These are phyloP conservation scores for Labeo catla DNA, from an alignment of 2,113 vertebrate species.

Conservation along the genomic window DNA sequence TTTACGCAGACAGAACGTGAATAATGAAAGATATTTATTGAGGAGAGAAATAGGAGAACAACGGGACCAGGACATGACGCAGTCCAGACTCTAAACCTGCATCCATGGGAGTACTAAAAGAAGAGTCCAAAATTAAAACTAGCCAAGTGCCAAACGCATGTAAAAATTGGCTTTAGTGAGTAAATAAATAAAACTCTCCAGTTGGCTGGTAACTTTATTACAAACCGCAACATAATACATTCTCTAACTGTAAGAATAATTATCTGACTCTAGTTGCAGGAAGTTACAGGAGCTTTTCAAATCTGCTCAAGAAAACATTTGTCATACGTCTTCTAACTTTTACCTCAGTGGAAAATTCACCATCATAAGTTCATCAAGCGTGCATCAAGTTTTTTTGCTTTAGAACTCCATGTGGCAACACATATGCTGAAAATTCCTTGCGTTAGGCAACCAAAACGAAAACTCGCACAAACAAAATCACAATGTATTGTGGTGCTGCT, in stretches of 20 bases:
- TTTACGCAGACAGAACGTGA: background rate
- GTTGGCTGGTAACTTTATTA: slow-evolving; percentile 22
- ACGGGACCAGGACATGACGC: background rate
- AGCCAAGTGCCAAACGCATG: background rate
- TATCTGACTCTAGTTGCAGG: background rate
- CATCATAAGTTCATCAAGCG: background rate
- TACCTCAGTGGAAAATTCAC: background rate
- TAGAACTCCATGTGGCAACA: background rate
- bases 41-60: background rate
- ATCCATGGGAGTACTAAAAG: slow-evolving; percentile 10
- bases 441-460: background rate
- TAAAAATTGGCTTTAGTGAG: slow-evolving; percentile 17
- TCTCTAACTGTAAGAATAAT: background rate
- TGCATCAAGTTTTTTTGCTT: background rate
- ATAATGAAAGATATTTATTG: background rate
- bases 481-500: background rate
- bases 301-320: slow-evolving; percentile 13
- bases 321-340: background rate
- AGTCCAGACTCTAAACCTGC: background rate
- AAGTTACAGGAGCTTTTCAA: slow-evolving; percentile 1
- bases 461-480: background rate
- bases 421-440: slow-evolving; percentile 5
- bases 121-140: slow-evolving; percentile 10
- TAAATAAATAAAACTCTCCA: slow-evolving; percentile 9
- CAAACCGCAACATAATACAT: background rate